These are phyloP conservation scores for Drosophila bocqueti DNA, from an alignment of 1,140 invertebrate genomes.

Conservation along the genomic window DNA sequence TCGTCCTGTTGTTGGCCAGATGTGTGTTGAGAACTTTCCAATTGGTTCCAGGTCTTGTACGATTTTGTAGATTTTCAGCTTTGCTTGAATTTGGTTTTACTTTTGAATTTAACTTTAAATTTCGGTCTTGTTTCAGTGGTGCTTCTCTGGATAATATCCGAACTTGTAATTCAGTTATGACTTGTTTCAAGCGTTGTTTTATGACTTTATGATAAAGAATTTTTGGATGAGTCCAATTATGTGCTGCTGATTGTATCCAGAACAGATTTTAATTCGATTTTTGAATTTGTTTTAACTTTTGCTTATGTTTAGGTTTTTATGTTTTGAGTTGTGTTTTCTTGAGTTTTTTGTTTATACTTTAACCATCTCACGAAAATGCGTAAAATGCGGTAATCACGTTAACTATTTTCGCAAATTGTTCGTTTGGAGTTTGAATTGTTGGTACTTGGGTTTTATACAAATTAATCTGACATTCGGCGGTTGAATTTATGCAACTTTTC, in stretches of 20 bases:
- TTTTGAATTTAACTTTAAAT: slow-evolving; percentile 40
- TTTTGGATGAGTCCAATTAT: slow-evolving; percentile 7
- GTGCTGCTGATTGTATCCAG: slow-evolving; percentile 26
- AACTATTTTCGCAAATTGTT: slow-evolving; percentile 57
- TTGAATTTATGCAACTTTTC: slow-evolving; percentile 57
- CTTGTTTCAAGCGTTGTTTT: slow-evolving; percentile 13
- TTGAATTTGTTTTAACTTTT: slow-evolving; percentile 41
- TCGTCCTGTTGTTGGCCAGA: slow-evolving; percentile 34
- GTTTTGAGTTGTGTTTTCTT: slow-evolving; percentile 43
- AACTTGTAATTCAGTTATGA: slow-evolving; percentile 13
- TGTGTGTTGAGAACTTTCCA: slow-evolving; percentile 64
- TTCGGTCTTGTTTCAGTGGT: slow-evolving; percentile 23
- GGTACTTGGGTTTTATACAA: slow-evolving; percentile 59
- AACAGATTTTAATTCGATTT: slow-evolving; percentile 31
- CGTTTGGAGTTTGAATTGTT: slow-evolving; percentile 32
- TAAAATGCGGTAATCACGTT: slow-evolving; percentile 22
- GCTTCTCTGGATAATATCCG: slow-evolving; percentile 25
- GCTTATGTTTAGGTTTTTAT: slow-evolving; percentile 13
- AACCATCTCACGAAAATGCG: slow-evolving; percentile 64
- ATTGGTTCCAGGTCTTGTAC: slow-evolving; percentile 47
- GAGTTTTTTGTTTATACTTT: slow-evolving; percentile 58
- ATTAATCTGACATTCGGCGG: slow-evolving; percentile 83
- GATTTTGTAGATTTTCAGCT: slow-evolving; percentile 34
- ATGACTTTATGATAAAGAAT: slow-evolving; percentile 15
- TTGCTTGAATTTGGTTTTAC: slow-evolving; percentile 41